Percentiles rank a stretch among this genome's conserved stretches.
These are phyloP conservation scores for Pristionchus entomophagus DNA, from an alignment of 2,888 invertebrate genomes.

Conservation along the genomic window DNA sequence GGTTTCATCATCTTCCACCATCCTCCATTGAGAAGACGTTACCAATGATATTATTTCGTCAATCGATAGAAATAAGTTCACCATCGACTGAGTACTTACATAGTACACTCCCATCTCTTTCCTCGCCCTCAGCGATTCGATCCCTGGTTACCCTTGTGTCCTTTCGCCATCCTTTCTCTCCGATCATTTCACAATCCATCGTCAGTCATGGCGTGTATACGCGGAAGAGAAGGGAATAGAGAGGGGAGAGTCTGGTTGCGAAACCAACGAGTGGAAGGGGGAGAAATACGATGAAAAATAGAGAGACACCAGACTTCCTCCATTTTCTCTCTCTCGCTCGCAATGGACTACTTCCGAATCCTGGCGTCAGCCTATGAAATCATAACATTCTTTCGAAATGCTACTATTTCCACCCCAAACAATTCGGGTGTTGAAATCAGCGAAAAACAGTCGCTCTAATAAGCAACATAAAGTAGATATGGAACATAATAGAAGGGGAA, in stretches of 20 bases:
- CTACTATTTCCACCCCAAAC: not conserved
- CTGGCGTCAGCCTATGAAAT: conserved; percentile 29
- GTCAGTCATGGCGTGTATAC: conserved; percentile 31
- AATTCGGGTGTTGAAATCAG: not conserved
- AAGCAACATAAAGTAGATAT: not conserved
- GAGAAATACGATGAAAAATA: conserved; percentile 27
- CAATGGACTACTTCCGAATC: conserved; percentile 23
- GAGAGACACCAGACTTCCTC: conserved; percentile 11
- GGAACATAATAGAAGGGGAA: not conserved
- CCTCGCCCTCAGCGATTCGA: not conserved
- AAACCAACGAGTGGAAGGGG: conserved; percentile 15
- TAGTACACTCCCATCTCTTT: not conserved
- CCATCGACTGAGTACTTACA: conserved; percentile 18
- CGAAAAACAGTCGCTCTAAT: too few relatives aligned
- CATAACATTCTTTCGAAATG: conserved; percentile 33
- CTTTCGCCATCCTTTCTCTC: conserved; percentile 1
- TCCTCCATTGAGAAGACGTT: not conserved
- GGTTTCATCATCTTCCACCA: not conserved
- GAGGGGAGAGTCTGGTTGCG: conserved; percentile 28
- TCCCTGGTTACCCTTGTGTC: not conserved
- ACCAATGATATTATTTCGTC: not conserved
- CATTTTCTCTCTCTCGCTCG: not conserved
- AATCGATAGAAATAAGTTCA: not conserved
- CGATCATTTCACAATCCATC: conserved; percentile 39
- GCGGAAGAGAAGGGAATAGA: conserved; percentile 1